Conservation (phyloP, 2,797 vertebrate genomes). For the Arnoldichthys spilopterus region DNA sequence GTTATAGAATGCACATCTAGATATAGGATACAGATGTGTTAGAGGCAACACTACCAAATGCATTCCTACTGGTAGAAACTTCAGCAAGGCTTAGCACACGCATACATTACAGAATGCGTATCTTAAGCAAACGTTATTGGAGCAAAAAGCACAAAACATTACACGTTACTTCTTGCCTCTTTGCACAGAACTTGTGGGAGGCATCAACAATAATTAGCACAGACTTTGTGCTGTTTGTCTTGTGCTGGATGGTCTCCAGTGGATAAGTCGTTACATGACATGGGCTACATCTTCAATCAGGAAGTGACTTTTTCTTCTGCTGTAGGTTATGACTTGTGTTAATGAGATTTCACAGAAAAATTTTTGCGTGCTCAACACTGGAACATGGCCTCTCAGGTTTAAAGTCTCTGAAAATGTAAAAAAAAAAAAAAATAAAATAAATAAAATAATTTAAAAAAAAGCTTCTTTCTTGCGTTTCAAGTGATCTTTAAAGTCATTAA, state of each 20-base stretch:
- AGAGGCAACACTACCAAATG: not conserved
- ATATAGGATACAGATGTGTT: too few relatives aligned
- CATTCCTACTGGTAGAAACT: not conserved
- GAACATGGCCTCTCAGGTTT: not conserved
- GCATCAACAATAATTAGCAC: not conserved
- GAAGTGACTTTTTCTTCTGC: conserved; percentile 60
- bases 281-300: conserved; percentile 61
- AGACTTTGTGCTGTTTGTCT: conserved; percentile 36
- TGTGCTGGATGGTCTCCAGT: conserved; percentile 45
- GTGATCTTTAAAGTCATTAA: too few relatives aligned
- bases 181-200: conserved; percentile 30
- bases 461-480: too few relatives aligned
- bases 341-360: not conserved
- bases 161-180: conserved; percentile 15
- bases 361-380: too few relatives aligned
- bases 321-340: not conserved
- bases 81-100: conserved; percentile 15
- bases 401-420: not conserved
- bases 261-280: conserved; percentile 57
- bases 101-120: conserved; percentile 52
- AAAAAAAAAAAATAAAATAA: too few relatives aligned
- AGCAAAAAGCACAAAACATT: conserved; percentile 61
- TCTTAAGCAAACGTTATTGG: conserved; percentile 55
- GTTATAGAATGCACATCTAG: too few relatives aligned
- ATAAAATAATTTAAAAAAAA: too few relatives aligned